phyloP scores from a whole-genome alignment of 2,113 vertebrate species.

The Scatophagus argus region DNA sequence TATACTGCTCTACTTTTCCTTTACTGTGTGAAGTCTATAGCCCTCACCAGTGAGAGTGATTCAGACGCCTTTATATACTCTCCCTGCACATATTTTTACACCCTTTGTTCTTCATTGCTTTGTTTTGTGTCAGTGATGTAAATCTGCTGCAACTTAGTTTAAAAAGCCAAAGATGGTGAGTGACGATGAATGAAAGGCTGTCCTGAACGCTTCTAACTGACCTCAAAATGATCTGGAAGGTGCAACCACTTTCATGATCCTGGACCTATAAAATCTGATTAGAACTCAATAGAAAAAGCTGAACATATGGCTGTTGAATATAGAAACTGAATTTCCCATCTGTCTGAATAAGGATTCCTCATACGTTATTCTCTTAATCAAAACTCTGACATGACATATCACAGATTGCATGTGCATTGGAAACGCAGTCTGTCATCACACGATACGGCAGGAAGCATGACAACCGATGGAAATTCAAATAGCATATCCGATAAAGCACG shows the following conservation, averaged over 20 bases:
- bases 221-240: background rate
- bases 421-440: constrained; percentile 49
- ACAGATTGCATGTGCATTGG: constrained; percentile 51
- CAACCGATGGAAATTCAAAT: constrained; percentile 66
- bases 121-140: background rate
- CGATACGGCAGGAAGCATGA: constrained; percentile 38
- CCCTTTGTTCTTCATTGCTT: background rate
- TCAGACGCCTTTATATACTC: background rate
- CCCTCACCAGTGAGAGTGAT: constrained; percentile 3
- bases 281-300: constrained; percentile 50
- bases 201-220: background rate
- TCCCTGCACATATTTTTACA: background rate
- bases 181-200: background rate
- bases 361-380: constrained; percentile 59
- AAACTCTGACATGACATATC: constrained; percentile 49
- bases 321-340: constrained; percentile 53
- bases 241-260: background rate
- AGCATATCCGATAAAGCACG: constrained; percentile 49
- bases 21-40: background rate
- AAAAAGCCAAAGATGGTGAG: background rate
- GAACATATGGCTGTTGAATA: constrained; percentile 33
- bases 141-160: background rate
- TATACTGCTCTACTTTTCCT: constrained; percentile 16
- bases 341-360: constrained; percentile 43
- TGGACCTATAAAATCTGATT: constrained; percentile 30